phyloP scores from a whole-genome alignment of 2,797 vertebrate genomes.

The Nasua narica region DNA sequence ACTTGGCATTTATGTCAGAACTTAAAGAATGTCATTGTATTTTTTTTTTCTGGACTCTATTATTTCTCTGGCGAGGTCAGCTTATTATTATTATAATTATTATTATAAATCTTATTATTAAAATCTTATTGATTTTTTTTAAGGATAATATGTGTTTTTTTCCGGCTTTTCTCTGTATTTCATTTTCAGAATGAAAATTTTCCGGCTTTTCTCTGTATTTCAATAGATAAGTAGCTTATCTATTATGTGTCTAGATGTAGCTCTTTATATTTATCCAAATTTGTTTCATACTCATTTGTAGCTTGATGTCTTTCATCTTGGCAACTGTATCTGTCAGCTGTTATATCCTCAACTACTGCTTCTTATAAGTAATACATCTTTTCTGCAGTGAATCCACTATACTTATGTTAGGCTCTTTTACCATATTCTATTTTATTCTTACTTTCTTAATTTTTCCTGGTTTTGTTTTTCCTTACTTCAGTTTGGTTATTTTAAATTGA shows the following conservation, averaged over 20 bases:
- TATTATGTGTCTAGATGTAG: not conserved
- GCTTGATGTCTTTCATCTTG: not conserved
- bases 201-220: no score
- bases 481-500: not conserved
- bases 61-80: not conserved
- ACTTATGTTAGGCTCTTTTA: not conserved
- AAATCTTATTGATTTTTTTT: not conserved
- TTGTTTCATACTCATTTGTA: not conserved
- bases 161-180: no score
- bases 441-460: not conserved
- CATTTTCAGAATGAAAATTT: no score
- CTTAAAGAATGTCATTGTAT: not conserved
- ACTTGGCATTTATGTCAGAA: not conserved
- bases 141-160: not conserved
- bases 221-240: not conserved
- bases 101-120: no score
- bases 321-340: not conserved
- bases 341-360: not conserved
- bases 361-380: not conserved
- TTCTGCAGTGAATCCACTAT: not conserved
- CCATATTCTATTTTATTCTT: not conserved
- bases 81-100: no score
- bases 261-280: not conserved
- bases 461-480: not conserved
- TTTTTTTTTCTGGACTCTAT: not conserved